Percentiles rank a stretch among this genome's conserved stretches.
Evolutionary conservation across 1,140 invertebrate genomes (phyloP).

Genomic region (Leptinotarsa texana): DNA sequence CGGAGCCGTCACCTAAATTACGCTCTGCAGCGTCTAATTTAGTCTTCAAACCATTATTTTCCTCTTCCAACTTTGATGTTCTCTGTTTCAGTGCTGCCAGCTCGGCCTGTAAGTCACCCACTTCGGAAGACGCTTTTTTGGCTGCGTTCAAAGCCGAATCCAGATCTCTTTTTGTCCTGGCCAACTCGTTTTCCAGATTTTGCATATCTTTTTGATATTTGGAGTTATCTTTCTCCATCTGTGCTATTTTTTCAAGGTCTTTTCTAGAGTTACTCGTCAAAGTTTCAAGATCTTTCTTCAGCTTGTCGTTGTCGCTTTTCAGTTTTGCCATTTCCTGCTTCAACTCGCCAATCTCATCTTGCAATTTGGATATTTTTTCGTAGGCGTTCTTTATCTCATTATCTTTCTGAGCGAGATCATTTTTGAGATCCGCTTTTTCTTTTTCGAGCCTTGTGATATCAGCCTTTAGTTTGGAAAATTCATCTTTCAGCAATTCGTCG

Average conservation of each 20-base stretch:
- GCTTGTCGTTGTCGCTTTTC: slow-evolving; percentile 31
- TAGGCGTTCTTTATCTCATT: slow-evolving; percentile 22
- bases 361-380: slow-evolving; percentile 21
- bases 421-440: slow-evolving; percentile 25
- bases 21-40: slow-evolving; percentile 19
- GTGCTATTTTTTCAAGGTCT: slow-evolving; percentile 14
- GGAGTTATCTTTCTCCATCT: slow-evolving; percentile 16
- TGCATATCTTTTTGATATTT: slow-evolving; percentile 19
- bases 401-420: slow-evolving; percentile 26
- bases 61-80: slow-evolving; percentile 28
- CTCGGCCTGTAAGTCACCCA: slow-evolving; percentile 22
- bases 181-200: slow-evolving; percentile 18
- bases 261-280: slow-evolving; percentile 22
- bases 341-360: slow-evolving; percentile 30
- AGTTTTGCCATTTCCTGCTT: slow-evolving; percentile 29
- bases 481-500: slow-evolving; percentile 28
- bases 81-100: slow-evolving; percentile 33
- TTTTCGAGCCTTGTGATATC: slow-evolving; percentile 29
- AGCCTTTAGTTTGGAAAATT: slow-evolving; percentile 31
- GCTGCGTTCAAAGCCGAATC: background rate
- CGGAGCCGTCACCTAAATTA: slow-evolving; percentile 6
- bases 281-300: slow-evolving; percentile 35
- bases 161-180: slow-evolving; percentile 23
- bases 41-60: slow-evolving; percentile 34
- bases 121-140: background rate